Percentiles rank a stretch among this genome's conserved stretches.
Evolutionary conservation across 2,797 vertebrate genomes (phyloP).

Genomic region (Smutsia gigantea): DNA sequence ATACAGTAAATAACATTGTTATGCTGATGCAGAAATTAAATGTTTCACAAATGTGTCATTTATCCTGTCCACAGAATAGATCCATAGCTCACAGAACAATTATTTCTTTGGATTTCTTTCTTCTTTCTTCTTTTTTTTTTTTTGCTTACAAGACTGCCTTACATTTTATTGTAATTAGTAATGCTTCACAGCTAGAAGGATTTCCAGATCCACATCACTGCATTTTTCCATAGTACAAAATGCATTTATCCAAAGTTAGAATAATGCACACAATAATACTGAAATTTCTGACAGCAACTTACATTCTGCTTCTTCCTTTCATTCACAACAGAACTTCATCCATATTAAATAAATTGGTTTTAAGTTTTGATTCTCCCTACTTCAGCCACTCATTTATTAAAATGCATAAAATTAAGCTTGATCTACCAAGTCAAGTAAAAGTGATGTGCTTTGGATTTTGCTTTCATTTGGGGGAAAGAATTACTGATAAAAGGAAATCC

Average conservation of each 20-base stretch:
- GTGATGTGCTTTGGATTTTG: background rate
- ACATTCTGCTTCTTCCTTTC: conserved; percentile 29
- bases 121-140: background rate
- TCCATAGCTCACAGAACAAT: conserved; percentile 22
- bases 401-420: conserved; percentile 46
- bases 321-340: conserved; percentile 12
- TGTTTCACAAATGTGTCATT: conserved; percentile 37
- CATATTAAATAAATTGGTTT: conserved; percentile 20
- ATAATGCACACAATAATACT: conserved; percentile 48
- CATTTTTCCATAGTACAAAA: conserved; percentile 47
- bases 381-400: conserved; percentile 46
- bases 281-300: conserved; percentile 22
- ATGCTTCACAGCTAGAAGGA: conserved; percentile 49
- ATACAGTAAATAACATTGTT: conserved; percentile 57
- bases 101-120: conserved; percentile 15
- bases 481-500: background rate
- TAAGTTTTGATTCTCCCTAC: background rate
- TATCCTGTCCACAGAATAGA: background rate
- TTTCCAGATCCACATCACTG: conserved; percentile 60
- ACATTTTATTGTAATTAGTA: conserved; percentile 67
- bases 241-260: conserved; percentile 52
- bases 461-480: background rate
- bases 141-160: conserved; percentile 3
- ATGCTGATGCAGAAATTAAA: conserved; percentile 44
- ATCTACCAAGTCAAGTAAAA: conserved; percentile 39